phyloP scores from a whole-genome alignment of 2,113 vertebrate species.

The Pogona vitticeps region DNA sequence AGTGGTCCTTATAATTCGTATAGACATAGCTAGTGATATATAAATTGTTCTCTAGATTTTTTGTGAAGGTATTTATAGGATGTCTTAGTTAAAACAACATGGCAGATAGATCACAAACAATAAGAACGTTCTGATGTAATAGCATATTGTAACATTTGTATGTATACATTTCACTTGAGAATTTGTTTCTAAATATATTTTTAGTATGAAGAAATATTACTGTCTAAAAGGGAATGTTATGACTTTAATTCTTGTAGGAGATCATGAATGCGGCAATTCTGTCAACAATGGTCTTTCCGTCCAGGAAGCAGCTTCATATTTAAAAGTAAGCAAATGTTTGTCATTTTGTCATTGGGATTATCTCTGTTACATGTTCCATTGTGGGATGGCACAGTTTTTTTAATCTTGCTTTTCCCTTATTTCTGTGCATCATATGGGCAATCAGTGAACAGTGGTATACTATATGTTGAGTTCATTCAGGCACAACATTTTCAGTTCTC shows the following conservation, averaged over 20 bases:
- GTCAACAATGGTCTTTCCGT: conserved; percentile 86
- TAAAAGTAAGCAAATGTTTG: conserved; percentile 80
- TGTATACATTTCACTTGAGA: not conserved
- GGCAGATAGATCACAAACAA: not conserved
- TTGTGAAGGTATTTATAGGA: not conserved
- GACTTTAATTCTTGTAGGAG: conserved; percentile 79
- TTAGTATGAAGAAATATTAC: not conserved
- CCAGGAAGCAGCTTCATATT: conserved; percentile 85
- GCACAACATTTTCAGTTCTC: no score
- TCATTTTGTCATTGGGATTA: conserved; percentile 21
- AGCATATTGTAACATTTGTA: no score
- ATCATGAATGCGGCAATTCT: conserved; percentile 92
- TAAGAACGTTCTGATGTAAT: not conserved
- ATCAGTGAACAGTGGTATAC: no score
- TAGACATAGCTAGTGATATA: not conserved
- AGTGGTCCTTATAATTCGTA: not conserved
- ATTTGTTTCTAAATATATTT: not conserved
- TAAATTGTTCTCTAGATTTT: not conserved
- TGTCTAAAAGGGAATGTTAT: conserved; percentile 21
- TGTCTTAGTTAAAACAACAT: not conserved
- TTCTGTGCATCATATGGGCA: no score
- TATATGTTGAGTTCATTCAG: no score
- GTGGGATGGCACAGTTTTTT: no score
- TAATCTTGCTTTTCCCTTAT: no score
- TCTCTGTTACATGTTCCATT: accelerated